Base-by-base conservation (phyloP, 2,888 invertebrate species). In the Bibio marci region DNA sequence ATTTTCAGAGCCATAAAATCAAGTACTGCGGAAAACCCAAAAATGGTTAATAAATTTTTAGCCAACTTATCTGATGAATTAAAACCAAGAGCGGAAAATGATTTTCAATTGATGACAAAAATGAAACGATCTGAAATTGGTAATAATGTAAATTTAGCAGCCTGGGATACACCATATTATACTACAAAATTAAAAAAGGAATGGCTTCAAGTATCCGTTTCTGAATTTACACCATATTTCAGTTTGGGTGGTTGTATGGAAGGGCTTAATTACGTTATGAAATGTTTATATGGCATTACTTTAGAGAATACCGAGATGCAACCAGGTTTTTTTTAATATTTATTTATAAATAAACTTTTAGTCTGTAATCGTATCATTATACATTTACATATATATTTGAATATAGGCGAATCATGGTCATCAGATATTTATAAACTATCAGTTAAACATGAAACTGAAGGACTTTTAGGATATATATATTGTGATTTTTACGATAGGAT, bases 201-300 rank as follows among this genome's bases (percentile, higher is more conserved):
- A 42, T 69, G 79, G 52, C 63, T 86, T 0, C 71, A 78, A 43
- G 74, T 76, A 1, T 74, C 74, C 11, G 70, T 73, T 39, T 68
- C 73, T 4, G 83, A 86, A 50, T 83, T 80, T 51, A 70, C 80
- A 31, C 85, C 82, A 3, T 92, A 80, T 59, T 91, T 90, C 61
- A 92, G 86, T 11, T 66, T 97, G 1, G 95, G 95, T 2, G 75
- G 80, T 7, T 94, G 95, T 52, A 95, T 98, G 91, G 92, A 94
- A 52, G 98, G 97, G 0, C 65, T 98, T n/a, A 86, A 87, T 56
- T 71, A 77, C 55, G 62, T 98, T n/a, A 81, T 91, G 47, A 71
- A 79, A 44, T 70, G 74, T 17, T 64, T 97, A 4, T 94, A 81
- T 52, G 86, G 83, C 2, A 81, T 97, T 30, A 72, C 70, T 2